Conservation (phyloP, 2,797 vertebrate species). For the Heterohyrax brucei region DNA sequence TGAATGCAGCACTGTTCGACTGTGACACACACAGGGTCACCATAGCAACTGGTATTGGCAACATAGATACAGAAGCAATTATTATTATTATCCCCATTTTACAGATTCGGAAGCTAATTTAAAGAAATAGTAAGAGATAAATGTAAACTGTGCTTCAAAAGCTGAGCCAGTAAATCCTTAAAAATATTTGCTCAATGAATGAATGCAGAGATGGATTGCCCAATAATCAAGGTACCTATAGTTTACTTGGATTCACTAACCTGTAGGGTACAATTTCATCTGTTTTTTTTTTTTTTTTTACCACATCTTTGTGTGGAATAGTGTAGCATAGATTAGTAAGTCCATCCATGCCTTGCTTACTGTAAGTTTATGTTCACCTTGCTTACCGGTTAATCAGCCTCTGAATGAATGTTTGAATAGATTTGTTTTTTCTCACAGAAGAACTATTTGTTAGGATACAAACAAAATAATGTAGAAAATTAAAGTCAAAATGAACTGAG, state of each 20-base stretch:
- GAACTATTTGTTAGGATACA: background rate
- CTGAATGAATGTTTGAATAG: no score
- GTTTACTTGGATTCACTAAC: no score
- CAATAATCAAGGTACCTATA: no score
- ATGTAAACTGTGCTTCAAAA: background rate
- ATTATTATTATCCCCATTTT: background rate
- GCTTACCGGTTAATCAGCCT: no score
- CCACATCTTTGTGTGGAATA: no score
- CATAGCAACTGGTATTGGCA: background rate
- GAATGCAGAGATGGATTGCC: background rate
- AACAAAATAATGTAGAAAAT: background rate
- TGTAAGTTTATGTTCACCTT: no score
- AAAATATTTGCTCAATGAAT: background rate
- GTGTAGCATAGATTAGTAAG: no score
- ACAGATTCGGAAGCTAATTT: slow-evolving; percentile 44
- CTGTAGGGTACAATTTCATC: no score
- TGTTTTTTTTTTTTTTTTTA: no score
- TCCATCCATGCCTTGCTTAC: no score
- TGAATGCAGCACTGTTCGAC: background rate
- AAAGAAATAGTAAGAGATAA: slow-evolving; percentile 18
- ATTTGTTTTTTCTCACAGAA: no score
- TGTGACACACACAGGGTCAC: background rate
- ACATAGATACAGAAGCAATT: background rate
- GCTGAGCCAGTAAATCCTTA: background rate
- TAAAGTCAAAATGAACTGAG: background rate